Evolutionary conservation across 2,797 vertebrate genomes (phyloP).

Genomic region (Chelidonichthys spinosus): DNA sequence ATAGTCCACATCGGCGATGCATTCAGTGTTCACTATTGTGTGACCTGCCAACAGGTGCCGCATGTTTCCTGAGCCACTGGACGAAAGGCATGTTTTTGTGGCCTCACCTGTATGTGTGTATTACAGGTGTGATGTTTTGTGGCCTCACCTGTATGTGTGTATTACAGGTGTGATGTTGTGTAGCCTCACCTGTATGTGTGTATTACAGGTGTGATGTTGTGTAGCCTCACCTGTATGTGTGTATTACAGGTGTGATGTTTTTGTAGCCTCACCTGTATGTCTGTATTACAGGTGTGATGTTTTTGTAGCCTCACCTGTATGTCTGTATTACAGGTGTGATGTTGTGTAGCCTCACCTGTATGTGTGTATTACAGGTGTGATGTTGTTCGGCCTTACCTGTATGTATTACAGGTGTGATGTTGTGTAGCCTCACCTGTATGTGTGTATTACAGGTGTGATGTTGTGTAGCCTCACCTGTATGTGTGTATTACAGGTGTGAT

Average conservation of each 20-base stretch:
- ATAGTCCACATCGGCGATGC: conserved; percentile 51
- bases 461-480: neutral
- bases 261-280: too few relatives aligned
- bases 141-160: too few relatives aligned
- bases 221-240: neutral
- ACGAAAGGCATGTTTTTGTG: conserved; percentile 44
- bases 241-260: conserved; percentile 55
- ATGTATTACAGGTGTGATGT: conserved; percentile 51
- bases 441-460: conserved; percentile 59
- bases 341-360: too few relatives aligned
- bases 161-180: conserved; percentile 47
- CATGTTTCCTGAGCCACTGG: conserved; percentile 27
- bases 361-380: too few relatives aligned
- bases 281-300: conserved; percentile 50
- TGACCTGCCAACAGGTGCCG: conserved; percentile 22
- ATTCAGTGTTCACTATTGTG: conserved; percentile 26
- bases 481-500: conserved; percentile 37
- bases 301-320: neutral
- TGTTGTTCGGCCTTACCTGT: too few relatives aligned
- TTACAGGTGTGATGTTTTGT: conserved; percentile 30
- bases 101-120: conserved; percentile 2
- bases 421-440: neutral
- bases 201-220: conserved; percentile 49
- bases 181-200: too few relatives aligned
- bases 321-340: conserved; percentile 59